Percentiles rank a stretch among this genome's conserved stretches.
These are phyloP conservation scores for Diabrotica undecimpunctata DNA, from an alignment of 1,140 invertebrate genomes.

Conservation along the genomic window DNA sequence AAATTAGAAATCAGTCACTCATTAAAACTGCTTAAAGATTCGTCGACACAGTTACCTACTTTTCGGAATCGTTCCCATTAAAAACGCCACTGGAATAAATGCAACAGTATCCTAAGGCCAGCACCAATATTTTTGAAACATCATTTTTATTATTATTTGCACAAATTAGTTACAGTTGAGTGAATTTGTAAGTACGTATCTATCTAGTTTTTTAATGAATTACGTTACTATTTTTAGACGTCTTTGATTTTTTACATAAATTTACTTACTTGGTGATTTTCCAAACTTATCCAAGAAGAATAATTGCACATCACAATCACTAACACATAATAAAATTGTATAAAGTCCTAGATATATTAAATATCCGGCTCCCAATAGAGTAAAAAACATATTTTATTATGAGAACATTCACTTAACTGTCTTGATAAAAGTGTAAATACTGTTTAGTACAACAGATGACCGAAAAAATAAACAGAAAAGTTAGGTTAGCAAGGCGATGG, in stretches of 20 bases:
- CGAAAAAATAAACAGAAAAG: neutral
- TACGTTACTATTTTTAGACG: constrained; percentile 20
- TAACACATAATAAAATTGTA: constrained; percentile 49
- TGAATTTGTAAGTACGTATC: neutral
- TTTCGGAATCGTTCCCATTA: neutral
- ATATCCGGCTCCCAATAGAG: constrained; percentile 49
- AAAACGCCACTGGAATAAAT: neutral
- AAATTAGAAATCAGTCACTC: too few species aligned
- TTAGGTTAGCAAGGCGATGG: neutral
- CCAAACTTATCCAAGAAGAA: constrained; percentile 60
- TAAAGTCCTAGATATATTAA: constrained; percentile 53
- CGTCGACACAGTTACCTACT: too few species aligned
- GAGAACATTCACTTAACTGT: constrained; percentile 2
- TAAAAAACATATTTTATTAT: constrained; percentile 43
- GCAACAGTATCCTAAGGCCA: neutral
- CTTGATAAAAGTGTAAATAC: too few species aligned
- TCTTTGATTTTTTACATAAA: constrained; percentile 20
- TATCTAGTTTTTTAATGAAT: neutral
- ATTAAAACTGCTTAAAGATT: too few species aligned
- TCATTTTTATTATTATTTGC: neutral
- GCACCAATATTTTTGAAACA: neutral
- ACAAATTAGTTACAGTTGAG: neutral
- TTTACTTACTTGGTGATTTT: constrained; percentile 54
- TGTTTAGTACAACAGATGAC: neutral
- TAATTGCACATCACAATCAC: constrained; percentile 59